Percentiles rank a stretch among this genome's conserved stretches.
Evolutionary conservation across 2,113 vertebrate genomes (phyloP).

Genomic region (Chitala chitala): DNA sequence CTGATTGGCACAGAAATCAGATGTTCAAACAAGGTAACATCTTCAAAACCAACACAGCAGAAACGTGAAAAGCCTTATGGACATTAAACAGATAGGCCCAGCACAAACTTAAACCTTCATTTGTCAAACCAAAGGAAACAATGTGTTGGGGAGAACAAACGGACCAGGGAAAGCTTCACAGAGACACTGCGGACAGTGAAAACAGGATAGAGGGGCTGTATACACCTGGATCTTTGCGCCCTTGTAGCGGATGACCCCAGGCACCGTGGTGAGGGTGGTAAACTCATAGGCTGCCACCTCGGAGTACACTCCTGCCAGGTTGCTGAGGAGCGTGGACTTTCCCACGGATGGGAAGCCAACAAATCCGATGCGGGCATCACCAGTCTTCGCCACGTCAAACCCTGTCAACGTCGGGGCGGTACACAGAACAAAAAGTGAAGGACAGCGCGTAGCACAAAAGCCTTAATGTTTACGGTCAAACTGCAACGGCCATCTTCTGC

Average conservation of each 20-base stretch:
- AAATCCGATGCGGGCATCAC: slow-evolving; percentile 95
- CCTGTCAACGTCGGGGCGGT: no score
- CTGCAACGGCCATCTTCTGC: no score
- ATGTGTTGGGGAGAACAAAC: neutral
- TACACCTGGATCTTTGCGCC: slow-evolving; percentile 96
- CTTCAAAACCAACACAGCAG: no score
- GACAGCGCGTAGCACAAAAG: no score
- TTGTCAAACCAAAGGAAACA: no score
- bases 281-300: slow-evolving; percentile 97
- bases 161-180: neutral
- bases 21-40: neutral
- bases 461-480: no score
- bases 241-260: slow-evolving; percentile 96
- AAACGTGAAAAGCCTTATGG: no score
- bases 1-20: slow-evolving; percentile 52
- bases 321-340: slow-evolving; percentile 94
- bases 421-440: no score
- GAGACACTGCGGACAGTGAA: neutral
- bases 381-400: slow-evolving; percentile 96
- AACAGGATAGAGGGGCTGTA: neutral
- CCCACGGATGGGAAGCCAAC: slow-evolving; percentile 96
- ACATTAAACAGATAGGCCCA: no score
- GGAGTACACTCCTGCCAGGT: slow-evolving; percentile 94
- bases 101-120: no score
- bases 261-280: slow-evolving; percentile 92